phyloP scores from a whole-genome alignment of 2,888 invertebrate genomes.

The Lypha dubia region DNA sequence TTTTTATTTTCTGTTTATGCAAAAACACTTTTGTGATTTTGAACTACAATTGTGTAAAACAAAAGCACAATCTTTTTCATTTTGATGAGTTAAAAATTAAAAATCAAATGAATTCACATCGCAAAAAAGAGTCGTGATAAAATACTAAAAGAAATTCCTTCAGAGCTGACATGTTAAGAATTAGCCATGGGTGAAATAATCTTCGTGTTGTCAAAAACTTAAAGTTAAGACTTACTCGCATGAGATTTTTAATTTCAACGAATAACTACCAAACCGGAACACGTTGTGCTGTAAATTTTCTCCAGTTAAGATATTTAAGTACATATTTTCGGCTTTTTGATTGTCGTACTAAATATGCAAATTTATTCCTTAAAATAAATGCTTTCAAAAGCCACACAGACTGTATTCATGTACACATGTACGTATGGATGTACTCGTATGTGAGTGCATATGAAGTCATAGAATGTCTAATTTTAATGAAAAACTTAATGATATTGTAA shows the following conservation, averaged over 20 bases:
- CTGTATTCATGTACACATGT: no score
- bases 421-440: no score
- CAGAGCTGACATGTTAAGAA: neutral
- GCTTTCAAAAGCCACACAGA: neutral
- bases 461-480: neutral
- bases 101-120: neutral
- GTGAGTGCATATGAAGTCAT: neutral
- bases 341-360: neutral
- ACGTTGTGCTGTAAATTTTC: slow-evolving; percentile 26
- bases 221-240: neutral
- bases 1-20: no score
- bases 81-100: neutral
- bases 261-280: slow-evolving; percentile 39
- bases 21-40: no score
- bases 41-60: neutral
- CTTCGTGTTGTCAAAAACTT: neutral
- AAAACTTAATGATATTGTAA: neutral
- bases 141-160: neutral
- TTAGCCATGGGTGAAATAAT: slow-evolving; percentile 48
- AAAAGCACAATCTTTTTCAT: neutral
- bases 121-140: slow-evolving; percentile 15
- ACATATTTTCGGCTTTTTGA: neutral
- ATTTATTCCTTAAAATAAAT: no score
- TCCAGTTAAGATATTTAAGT: neutral
- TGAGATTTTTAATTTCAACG: neutral